Base-by-base conservation (phyloP, 2,113 vertebrate genomes). In the Sarotherodon lohbergeri region DNA sequence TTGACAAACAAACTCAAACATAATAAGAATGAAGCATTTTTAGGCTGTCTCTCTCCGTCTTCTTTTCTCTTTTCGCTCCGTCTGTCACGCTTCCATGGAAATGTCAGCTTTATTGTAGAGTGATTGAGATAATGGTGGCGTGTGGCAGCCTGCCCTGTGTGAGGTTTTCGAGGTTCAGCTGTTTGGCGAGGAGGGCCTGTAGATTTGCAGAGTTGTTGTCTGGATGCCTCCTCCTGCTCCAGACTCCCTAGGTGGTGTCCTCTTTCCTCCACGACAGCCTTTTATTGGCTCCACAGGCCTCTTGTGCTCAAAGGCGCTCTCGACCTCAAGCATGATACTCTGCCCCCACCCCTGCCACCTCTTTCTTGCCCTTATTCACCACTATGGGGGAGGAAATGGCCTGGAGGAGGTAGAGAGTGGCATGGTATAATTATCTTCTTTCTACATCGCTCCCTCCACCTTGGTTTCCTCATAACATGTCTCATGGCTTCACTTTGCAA, bases 201-300 rank as follows among this genome's bases (percentile, higher is more conserved):
- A 86, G 91, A 93, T 94, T 90, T 93, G 91, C 90, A 88, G 87
- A 93, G 93, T 91, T 91, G 92, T 86, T 92, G 93, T 95, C 94
- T 95, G 93, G 92, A 94, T 94, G 93, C 94, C 94, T 92, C 86
- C 73, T 90, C 29, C 90, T 83, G 87, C 87, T 81, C 87, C 91
- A 93, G 92, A 91, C 93, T 94, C 94, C 90, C 90, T 86, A 27
- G 90, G 84, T 54, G 94, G 92, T 94, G 91, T 93, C 92, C 55
- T 57, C 89, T 92, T 93, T 79, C 91, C 55, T 81, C 59, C 76
- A 59, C 13, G 29, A 86, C 80, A 48, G 54, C 48, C 84, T 89
- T 92, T 89, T 89, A 87, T 68, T 86, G 85, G 86, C 86, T 92
- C 85, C 43, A 14, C 3, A 2, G 59, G 76, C 81, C 86, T 81